phyloP scores from a whole-genome alignment of 2,113 vertebrate species.

The Indicator maculatus region DNA sequence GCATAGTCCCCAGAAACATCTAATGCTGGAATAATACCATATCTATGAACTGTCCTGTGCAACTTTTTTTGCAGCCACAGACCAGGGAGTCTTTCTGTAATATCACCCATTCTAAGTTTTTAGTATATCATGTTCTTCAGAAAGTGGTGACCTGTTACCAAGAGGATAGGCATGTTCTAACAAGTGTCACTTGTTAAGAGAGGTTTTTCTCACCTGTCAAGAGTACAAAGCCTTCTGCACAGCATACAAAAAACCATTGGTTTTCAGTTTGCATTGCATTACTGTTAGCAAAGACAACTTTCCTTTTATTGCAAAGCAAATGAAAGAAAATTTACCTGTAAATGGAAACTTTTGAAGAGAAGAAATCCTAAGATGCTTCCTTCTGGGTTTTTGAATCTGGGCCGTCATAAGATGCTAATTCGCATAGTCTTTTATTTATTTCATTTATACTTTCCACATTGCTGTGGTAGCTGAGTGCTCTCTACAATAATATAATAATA shows the following conservation, averaged over 20 bases:
- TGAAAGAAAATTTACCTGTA: background rate
- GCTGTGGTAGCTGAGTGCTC: background rate
- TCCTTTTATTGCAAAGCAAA: background rate
- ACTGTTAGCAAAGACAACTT: slow-evolving; percentile 10
- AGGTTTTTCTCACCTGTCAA: background rate
- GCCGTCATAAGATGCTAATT: background rate
- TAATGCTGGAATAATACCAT: background rate
- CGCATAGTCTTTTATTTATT: background rate
- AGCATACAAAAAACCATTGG: background rate
- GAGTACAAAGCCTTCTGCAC: background rate
- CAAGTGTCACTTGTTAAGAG: background rate
- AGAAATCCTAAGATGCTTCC: background rate
- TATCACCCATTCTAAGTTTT: background rate
- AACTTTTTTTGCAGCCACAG: background rate
- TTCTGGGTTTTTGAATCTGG: slow-evolving; percentile 22
- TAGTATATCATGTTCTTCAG: background rate
- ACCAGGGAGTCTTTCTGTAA: background rate
- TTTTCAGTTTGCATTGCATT: background rate
- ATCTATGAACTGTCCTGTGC: background rate
- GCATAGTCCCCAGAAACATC: background rate
- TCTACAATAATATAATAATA: background rate
- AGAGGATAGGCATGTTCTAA: background rate
- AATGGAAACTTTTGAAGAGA: background rate
- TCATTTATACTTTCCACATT: background rate
- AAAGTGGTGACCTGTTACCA: background rate